Percentiles rank a stretch among this genome's conserved stretches.
These are phyloP conservation scores for Stenurella melanura DNA, from an alignment of 2,888 invertebrate genomes.

Conservation along the genomic window DNA sequence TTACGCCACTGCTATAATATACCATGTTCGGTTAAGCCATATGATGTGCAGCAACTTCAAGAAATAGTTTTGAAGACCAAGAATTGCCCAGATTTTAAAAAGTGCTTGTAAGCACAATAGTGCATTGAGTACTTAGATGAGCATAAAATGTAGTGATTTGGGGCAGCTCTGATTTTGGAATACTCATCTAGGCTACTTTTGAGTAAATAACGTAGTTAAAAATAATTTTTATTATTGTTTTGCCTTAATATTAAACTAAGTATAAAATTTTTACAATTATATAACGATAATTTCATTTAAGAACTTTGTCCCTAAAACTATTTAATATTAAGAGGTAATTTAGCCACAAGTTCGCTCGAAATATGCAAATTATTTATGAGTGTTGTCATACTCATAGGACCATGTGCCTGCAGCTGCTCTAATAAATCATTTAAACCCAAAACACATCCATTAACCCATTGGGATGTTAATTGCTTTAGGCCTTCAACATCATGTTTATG, in stretches of 20 bases:
- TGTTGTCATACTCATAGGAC: conserved; percentile 73
- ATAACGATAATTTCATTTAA: background rate
- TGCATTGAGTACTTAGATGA: no score
- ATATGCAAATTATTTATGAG: conserved; percentile 63
- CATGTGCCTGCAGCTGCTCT: conserved; percentile 71
- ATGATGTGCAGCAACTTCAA: no score
- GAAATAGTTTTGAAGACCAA: no score
- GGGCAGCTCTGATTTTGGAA: no score
- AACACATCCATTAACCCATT: conserved; percentile 77
- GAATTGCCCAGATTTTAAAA: no score
- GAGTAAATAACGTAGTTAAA: background rate
- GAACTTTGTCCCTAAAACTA: background rate
- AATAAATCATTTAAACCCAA: conserved; percentile 75
- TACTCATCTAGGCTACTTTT: background rate
- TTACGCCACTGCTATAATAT: no score
- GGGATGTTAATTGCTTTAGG: conserved; percentile 73
- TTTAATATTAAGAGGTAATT: conserved; percentile 38
- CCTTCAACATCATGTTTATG: conserved; percentile 74
- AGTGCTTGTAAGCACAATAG: no score
- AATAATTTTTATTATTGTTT: background rate
- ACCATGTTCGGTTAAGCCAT: no score
- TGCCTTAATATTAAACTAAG: background rate
- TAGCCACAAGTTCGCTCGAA: conserved; percentile 44
- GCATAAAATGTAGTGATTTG: no score
- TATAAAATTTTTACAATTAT: background rate